A percentile compares a stretch with the other conserved stretches of the same genome.
Evolutionary conservation across 2,888 invertebrate genomes (phyloP).

Genomic region (Nymphalis urticae): DNA sequence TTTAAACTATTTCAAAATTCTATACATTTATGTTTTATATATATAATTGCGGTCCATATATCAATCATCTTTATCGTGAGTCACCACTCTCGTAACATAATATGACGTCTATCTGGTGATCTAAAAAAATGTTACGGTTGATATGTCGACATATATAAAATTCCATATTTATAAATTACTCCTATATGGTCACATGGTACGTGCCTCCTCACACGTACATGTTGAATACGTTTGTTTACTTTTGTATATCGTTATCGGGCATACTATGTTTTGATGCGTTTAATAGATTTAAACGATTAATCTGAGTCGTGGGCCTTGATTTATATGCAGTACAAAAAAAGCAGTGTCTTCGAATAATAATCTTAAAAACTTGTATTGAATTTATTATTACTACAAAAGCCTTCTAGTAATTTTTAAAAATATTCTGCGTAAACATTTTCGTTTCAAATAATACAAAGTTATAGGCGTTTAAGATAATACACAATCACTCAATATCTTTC

Average conservation of each 20-base stretch:
- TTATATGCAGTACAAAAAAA: neutral
- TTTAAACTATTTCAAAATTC: too few species aligned
- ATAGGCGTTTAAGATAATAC: conserved; percentile 1
- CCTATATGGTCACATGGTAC: conserved; percentile 22
- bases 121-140: conserved; percentile 19
- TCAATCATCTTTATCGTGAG: conserved; percentile 11
- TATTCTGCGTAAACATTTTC: neutral
- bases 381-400: neutral
- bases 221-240: conserved; percentile 27
- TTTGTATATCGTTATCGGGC: conserved; percentile 26
- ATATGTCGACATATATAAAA: neutral
- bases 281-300: neutral
- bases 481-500: neutral
- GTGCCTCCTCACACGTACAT: conserved; percentile 31
- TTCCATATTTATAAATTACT: conserved; percentile 17
- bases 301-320: neutral
- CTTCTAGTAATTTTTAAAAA: neutral
- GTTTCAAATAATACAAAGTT: neutral
- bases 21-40: too few species aligned
- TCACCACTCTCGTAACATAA: conserved; percentile 21
- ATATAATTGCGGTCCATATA: neutral
- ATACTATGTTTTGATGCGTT: neutral
- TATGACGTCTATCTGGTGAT: conserved; percentile 24
- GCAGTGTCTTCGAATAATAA: too few species aligned
- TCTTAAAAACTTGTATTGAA: neutral